Evolutionary conservation across 1,140 invertebrate genomes (phyloP), one percentile per base, ranked within the genome.

Genomic region (Plodia interpunctella): DNA sequence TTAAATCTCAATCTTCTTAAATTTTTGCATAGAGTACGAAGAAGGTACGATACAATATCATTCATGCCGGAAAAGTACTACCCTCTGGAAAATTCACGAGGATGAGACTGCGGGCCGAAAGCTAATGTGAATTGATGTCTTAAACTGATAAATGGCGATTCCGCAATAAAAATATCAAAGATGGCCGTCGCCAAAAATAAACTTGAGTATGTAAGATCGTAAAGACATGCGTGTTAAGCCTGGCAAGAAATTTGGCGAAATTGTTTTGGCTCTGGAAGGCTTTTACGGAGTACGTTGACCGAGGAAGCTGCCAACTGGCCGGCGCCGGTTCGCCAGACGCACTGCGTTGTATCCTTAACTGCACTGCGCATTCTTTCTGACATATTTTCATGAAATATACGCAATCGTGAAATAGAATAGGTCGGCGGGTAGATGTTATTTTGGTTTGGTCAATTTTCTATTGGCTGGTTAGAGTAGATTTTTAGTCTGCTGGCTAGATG

Each of bases 211-310:
- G 68, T 59, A 68, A 65, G 63, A 59, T 77, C 75, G 76, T 80
- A 83, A 84, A 84, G 65, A 72, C 73, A 82, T 80, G 84, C 80
- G 80, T 82, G 76, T 76, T 76, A 72, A 72, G 78, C 68, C 77
- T 87, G 80, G 77, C 78, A 83, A 83, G 83, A 76, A 80, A 80
- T 82, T 86, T 76, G 81, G 74, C 70, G 72, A 83, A 88, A 88
- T 87, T 85, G 83, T 87, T 85, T 88, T 88, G 85, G 85, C 83
- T 83, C 78, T 72, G 77, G 76, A 73, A 83, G 81, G 80, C 81
- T 82, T 85, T 88, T 83, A 85, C 80, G 68, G 78, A 65, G 73
- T 68, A 88, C 81, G 74, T 74, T 87, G 82, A 85, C 82, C 82
- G 82, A 79, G 72, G 70, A 68, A 74, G 62, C 54, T 87, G 85